Conservation (phyloP, 2,113 vertebrate genomes). For the Uria aalge region DNA sequence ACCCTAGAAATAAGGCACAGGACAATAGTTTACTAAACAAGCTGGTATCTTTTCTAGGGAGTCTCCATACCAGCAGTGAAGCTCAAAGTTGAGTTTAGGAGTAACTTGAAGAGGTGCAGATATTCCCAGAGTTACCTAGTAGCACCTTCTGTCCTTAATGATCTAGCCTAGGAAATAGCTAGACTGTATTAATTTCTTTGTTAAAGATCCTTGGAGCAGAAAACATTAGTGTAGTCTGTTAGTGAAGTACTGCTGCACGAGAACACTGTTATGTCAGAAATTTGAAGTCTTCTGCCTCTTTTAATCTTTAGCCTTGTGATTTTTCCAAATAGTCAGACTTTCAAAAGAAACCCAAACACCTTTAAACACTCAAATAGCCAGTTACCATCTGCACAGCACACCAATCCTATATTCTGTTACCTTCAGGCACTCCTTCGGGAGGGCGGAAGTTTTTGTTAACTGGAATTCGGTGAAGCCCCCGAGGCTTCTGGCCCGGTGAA, state of each 20-base stretch:
- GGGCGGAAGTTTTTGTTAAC: not conserved
- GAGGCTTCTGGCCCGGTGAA: constrained; percentile 51
- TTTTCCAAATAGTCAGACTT: not conserved
- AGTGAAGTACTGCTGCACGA: not conserved
- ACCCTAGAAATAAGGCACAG: not conserved
- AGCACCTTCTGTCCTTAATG: not conserved
- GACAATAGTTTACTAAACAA: not conserved
- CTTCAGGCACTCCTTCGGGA: constrained; percentile 63
- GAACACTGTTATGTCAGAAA: not conserved
- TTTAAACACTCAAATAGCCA: not conserved
- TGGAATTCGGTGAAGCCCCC: not conserved
- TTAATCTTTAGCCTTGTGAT: not conserved
- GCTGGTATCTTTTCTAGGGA: not conserved
- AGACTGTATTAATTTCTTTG: not conserved
- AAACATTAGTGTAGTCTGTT: rapidly evolving
- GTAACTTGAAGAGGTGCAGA: not conserved
- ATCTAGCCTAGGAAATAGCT: not conserved
- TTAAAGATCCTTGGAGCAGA: not conserved
- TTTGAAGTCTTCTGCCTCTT: not conserved
- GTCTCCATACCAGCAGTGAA: not conserved
- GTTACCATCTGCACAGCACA: not conserved
- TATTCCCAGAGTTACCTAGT: not conserved
- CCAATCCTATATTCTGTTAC: not conserved
- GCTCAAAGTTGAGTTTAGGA: not conserved
- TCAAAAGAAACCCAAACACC: not conserved